Base-by-base conservation (phyloP, 2,888 invertebrate species). In the Ernsta delagoae region DNA sequence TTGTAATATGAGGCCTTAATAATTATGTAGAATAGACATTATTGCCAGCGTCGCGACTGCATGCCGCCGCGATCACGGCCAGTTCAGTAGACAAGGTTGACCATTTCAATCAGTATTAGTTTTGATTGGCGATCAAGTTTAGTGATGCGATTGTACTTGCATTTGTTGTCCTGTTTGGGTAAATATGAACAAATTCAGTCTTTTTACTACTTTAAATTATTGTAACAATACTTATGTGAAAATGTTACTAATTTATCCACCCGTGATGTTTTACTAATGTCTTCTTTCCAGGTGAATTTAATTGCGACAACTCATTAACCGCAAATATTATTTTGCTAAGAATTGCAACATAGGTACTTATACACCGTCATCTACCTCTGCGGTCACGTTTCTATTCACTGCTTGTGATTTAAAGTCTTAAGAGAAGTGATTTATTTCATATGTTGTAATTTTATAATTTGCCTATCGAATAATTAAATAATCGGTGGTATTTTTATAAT, bases 91-190 rank as follows among this genome's bases (percentile, higher is more conserved):
- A 75, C 87, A 85, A 87, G 86, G 83, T 80, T 85, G 79, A 72
- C 72, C 11, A 63, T 75, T 77, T 82, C 84, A 87, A 87, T 87
- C 85, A 85, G 86, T 86, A 78, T 87, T 84, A 85, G 85, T 86
- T 78, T 80, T 82, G 84, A 86, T 86, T 86, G 81, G 75, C 75
- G 56, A 36, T 74, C 74, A 70, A 50, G 31, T 31, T 31, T 50
- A 74, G 70, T 70, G 75, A 80, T 78, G 75, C 71, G 76, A 81
- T 76, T 81, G 81, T 83, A 81, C 77, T 78, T 77, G 74, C 78
- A 67, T 80, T 70, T 71, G 56, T 75, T 82, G 64, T 76, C 75
- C 59, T 83, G 80, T 75, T 73, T 79, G 64, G 81, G 83, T 84
- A 82, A 77, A 70, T 60, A 54, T 54, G 4, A 36, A n/a, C n/a